Base-by-base conservation (phyloP, 2,113 vertebrate species). In the Antechinus flavipes region DNA sequence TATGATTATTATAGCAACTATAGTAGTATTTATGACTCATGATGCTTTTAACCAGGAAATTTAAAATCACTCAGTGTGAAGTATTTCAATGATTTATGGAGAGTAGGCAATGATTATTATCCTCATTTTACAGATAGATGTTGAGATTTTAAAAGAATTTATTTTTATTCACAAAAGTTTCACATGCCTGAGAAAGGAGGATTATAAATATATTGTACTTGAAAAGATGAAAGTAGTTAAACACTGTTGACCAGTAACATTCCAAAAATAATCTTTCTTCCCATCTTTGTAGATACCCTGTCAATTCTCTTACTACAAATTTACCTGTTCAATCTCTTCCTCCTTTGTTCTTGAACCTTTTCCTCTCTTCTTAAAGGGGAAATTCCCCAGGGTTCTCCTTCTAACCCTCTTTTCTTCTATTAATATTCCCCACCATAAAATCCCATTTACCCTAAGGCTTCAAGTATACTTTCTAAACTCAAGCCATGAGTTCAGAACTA, bases 51-150 rank as follows among this genome's bases (percentile, higher is more conserved):
- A 23, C 47, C 84, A 58, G 91, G 89, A 47, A 11, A 89, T 90
- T 91, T 91, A 89, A 93, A 58, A 84, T 22, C 92, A 91, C 54
- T 94, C 92, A 55, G 58, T 24, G 8, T 90, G 68, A 76, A 89
- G 25, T 76, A 76, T 93, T 91, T 91, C 2, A 55, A 30, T 26
- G 54, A 89, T 91, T 93, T 47, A 89, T 46, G 54, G 54, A 58
- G 50, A 54, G 11, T 91, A 22, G 8, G 19, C 55, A 95, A 58
- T 89, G 53, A 30, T 10, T 93, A 95, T 19, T 6, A 76, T 42
- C 68, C 35, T 19, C 35, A 76, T 76, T 76, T 76, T 76, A 76
- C 35, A 76, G n/a, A 76, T n/a, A 76, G 35, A 76, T 76, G 22
- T n/a, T 35, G 61, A 76, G 68, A 76, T 76, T 76, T 76, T 42